Evolutionary conservation across 1,140 invertebrate genomes (phyloP).

Genomic region (Choristoneura fumiferana): DNA sequence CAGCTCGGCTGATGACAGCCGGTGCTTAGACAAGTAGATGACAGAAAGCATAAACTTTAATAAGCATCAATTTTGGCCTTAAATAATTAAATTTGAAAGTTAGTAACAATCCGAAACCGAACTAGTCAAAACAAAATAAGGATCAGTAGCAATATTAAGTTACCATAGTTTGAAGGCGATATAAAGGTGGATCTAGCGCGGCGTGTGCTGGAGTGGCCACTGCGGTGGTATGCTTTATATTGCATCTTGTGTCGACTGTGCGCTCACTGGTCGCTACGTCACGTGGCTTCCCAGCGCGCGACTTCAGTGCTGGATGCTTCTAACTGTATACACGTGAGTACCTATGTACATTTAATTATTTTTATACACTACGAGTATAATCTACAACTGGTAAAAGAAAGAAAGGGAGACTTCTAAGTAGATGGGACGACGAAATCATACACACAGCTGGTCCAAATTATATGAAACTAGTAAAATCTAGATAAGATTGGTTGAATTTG

Average conservation of each 20-base stretch:
- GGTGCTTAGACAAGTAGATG: slow-evolving; percentile 73
- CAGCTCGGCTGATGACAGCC: slow-evolving; percentile 69
- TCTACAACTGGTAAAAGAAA: no score
- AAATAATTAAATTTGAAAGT: slow-evolving; percentile 18
- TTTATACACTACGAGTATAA: no score
- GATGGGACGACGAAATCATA: no score
- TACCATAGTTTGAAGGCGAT: slow-evolving; percentile 50
- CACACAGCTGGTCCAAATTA: no score
- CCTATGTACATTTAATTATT: slow-evolving; percentile 20
- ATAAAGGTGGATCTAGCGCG: slow-evolving; percentile 32
- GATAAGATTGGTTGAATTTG: no score
- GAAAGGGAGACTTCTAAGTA: no score
- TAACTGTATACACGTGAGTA: slow-evolving; percentile 80
- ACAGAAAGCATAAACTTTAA: slow-evolving; percentile 20
- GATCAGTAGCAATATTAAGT: slow-evolving; percentile 57
- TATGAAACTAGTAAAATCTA: no score
- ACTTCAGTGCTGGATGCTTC: slow-evolving; percentile 80
- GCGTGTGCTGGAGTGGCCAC: slow-evolving; percentile 51
- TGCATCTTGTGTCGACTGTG: slow-evolving; percentile 77
- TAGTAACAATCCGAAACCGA: slow-evolving; percentile 39
- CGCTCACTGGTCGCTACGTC: slow-evolving; percentile 78
- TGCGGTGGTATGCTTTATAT: slow-evolving; percentile 74
- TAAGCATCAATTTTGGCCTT: slow-evolving; percentile 19
- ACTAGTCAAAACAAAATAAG: slow-evolving; percentile 59
- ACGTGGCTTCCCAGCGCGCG: slow-evolving; percentile 78